A percentile compares a stretch with the other conserved stretches of the same genome.
phyloP scores from a whole-genome alignment of 2,888 invertebrate genomes.

The Eupithecia subfuscata region DNA sequence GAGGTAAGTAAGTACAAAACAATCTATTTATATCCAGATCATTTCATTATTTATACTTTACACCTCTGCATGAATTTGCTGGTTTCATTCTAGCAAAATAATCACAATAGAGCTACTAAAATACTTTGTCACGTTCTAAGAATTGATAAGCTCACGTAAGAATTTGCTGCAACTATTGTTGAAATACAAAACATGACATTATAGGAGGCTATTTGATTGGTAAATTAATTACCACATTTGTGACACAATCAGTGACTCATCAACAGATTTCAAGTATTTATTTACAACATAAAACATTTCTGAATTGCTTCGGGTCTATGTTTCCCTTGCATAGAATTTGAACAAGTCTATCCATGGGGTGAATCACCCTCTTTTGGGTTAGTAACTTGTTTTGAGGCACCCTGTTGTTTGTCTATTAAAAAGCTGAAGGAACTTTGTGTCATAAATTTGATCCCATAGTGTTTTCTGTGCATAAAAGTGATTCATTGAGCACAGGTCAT shows the following conservation, averaged over 20 bases:
- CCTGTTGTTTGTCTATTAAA: neutral
- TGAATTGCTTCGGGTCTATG: neutral
- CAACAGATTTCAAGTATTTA: neutral
- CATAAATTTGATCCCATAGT: neutral
- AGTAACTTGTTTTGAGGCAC: neutral
- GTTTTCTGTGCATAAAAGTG: neutral
- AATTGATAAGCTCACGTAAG: neutral
- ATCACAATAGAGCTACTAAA: neutral
- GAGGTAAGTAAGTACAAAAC: too few relatives aligned
- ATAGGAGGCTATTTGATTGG: neutral
- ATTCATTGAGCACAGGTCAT: constrained; percentile 19
- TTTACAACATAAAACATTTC: neutral
- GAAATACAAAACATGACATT: neutral
- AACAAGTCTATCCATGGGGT: neutral
- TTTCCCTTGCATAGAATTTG: neutral
- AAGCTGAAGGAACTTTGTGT: neutral
- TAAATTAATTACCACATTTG: constrained; percentile 1
- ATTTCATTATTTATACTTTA: neutral
- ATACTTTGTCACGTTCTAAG: neutral
- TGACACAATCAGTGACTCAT: neutral
- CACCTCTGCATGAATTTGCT: neutral
- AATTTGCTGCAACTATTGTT: neutral
- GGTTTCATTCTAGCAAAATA: neutral
- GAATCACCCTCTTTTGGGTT: neutral
- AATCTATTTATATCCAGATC: neutral